Conservation (phyloP, 2,888 invertebrate genomes). For the Craniophora ligustri region DNA sequence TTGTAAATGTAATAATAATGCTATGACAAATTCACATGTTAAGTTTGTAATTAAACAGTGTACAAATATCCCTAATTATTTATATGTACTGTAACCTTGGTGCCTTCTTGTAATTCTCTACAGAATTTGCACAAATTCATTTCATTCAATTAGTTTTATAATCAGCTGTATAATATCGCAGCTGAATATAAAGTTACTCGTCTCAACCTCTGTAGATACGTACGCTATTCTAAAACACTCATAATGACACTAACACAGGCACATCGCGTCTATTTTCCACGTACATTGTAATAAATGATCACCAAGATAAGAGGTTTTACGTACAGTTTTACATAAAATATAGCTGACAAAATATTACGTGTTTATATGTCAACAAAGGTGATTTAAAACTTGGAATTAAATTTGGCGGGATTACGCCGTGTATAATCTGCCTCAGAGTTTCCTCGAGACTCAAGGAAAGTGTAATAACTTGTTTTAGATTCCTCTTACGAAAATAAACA, state of each 20-base stretch:
- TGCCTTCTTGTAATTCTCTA: background rate
- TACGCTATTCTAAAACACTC: background rate
- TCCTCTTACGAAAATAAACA: background rate
- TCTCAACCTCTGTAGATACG: background rate
- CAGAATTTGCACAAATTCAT: too few relatives aligned
- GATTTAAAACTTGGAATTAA: constrained; percentile 43
- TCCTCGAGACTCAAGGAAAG: constrained; percentile 22
- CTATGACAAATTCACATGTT: too few relatives aligned
- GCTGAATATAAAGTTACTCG: background rate
- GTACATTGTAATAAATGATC: constrained; percentile 46
- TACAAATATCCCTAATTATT: too few relatives aligned
- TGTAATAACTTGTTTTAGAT: constrained; percentile 5
- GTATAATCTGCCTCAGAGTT: constrained; percentile 18
- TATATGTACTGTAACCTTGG: background rate
- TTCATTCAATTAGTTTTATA: background rate
- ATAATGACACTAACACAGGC: background rate
- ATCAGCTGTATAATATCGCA: background rate
- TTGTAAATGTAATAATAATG: too few relatives aligned
- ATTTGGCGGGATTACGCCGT: constrained; percentile 38
- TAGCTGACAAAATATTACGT: constrained; percentile 26
- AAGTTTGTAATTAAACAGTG: too few relatives aligned
- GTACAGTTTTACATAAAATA: constrained; percentile 31
- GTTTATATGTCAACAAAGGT: constrained; percentile 25
- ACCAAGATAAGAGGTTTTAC: constrained; percentile 35
- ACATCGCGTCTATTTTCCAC: constrained; percentile 17